A percentile compares a stretch with the other conserved stretches of the same genome.
Evolutionary conservation across 2,797 vertebrate species (phyloP).

Genomic region (Sebastes hopkinsi): DNA sequence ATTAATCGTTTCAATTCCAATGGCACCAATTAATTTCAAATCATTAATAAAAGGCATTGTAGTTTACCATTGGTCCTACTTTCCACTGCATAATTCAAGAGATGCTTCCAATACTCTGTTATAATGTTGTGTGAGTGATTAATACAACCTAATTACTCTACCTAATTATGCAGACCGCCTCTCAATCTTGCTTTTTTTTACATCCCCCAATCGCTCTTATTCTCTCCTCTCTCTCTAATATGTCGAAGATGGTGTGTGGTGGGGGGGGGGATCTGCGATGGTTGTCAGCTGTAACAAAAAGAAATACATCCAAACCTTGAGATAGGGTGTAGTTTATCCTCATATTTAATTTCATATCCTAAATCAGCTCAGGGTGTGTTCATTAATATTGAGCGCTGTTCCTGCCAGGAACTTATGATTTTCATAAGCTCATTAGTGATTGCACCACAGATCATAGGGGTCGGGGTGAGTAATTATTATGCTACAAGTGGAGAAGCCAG

Average conservation of each 20-base stretch:
- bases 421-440: constrained; percentile 80
- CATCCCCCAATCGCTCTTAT: neutral
- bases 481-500: constrained; percentile 63
- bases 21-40: neutral
- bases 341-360: constrained; percentile 55
- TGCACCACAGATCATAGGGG: constrained; percentile 66
- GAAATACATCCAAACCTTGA: constrained; percentile 33
- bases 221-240: neutral
- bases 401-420: constrained; percentile 68
- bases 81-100: neutral
- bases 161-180: constrained; percentile 52
- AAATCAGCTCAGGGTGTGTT: constrained; percentile 55
- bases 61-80: neutral
- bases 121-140: constrained; percentile 47
- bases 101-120: constrained; percentile 12
- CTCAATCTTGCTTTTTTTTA: constrained; percentile 13
- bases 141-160: constrained; percentile 56
- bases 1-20: neutral
- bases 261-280: neutral
- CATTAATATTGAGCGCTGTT: constrained; percentile 66
- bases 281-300: constrained; percentile 29
- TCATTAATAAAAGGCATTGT: constrained; percentile 1
- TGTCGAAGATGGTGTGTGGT: neutral
- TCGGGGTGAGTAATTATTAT: constrained; percentile 67
- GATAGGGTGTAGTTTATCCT: constrained; percentile 26